Base-by-base conservation (phyloP, 2,888 invertebrate species). In the Drosophila hawaiiensis region DNA sequence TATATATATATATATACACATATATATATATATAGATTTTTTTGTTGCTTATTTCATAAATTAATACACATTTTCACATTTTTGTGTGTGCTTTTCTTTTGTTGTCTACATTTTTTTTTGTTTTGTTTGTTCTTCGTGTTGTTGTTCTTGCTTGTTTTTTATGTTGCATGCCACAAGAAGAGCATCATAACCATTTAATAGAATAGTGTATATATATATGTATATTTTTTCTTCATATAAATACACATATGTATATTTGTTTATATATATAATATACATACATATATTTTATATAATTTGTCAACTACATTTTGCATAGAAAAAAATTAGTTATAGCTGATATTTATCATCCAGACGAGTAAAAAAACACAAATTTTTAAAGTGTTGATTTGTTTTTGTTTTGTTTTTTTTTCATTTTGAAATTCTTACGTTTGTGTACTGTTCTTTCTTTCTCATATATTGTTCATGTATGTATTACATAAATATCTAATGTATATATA, bases 221-320 rank as follows among this genome's bases (percentile, higher is more conserved):
- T 31, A 7, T 54, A 25, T 25, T n/a, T n/a, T 52, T 12, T 28
- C 25, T 52, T 12, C 29, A 49, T 60, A 54, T 70, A 41, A 69
- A 60, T 65, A 52, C 68, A 63, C 58, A 58, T 78, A 53, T 52
- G 52, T 70, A 50, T 61, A 60, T 68, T 49, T 76, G 19, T 37
- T 37, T 37, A 37, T 19, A 37, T n/a, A 43, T 68, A 55, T 73
- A 62, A 74, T 76, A 50, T 68, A 63, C 66, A 58, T 78, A 53
- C 63, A 59, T 70, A 47, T 61, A 65, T 69, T 49, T 76, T 14
- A 43, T 76, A 55, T 73, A 62, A 74, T 76, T 86, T 84, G 67
- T 81, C 74, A 73, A 83, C 86, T 84, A 88, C 75, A 53, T 83
- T 84, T 85, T 78, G 83, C 78, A 83, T 88, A 85, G 69, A 88